These are phyloP conservation scores for Tryphoninae sp. DNA, from an alignment of 2,888 invertebrate species.

Conservation along the genomic window DNA sequence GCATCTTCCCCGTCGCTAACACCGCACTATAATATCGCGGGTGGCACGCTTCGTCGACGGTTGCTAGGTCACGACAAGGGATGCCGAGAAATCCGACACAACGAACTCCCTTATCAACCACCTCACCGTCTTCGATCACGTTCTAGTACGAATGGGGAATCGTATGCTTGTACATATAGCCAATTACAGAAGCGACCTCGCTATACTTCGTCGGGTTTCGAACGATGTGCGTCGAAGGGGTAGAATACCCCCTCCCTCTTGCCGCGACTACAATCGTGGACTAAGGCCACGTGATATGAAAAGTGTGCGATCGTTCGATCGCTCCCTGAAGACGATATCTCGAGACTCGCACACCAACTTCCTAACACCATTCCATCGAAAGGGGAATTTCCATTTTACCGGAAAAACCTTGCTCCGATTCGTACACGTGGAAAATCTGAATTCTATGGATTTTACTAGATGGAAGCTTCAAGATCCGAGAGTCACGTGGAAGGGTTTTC, in stretches of 20 bases:
- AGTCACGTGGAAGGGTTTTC: no score
- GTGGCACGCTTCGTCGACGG: conserved; percentile 26
- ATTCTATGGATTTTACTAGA: neutral
- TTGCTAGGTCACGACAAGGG: conserved; percentile 24
- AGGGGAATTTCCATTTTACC: neutral
- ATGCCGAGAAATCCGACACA: conserved; percentile 4
- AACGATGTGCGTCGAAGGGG: conserved; percentile 3
- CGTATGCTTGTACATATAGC: neutral
- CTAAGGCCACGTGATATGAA: conserved; percentile 22
- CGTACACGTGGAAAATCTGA: conserved; percentile 13
- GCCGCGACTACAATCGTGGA: neutral
- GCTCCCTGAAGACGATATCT: conserved; percentile 14
- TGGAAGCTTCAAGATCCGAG: neutral
- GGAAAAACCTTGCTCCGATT: conserved; percentile 21
- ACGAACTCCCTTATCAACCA: neutral
- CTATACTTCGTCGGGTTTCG: conserved; percentile 3
- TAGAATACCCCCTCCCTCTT: neutral
- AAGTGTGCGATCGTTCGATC: conserved; percentile 9
- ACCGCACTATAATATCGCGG: neutral
- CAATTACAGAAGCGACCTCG: conserved; percentile 21
- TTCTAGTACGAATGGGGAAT: neutral
- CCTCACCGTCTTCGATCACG: neutral
- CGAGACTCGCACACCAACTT: conserved; percentile 9
- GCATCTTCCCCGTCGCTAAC: conserved; percentile 1
- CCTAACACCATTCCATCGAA: conserved; percentile 8